These are phyloP conservation scores for Melanotaenia nigrans DNA, from an alignment of 2,797 vertebrate species.

Conservation along the genomic window DNA sequence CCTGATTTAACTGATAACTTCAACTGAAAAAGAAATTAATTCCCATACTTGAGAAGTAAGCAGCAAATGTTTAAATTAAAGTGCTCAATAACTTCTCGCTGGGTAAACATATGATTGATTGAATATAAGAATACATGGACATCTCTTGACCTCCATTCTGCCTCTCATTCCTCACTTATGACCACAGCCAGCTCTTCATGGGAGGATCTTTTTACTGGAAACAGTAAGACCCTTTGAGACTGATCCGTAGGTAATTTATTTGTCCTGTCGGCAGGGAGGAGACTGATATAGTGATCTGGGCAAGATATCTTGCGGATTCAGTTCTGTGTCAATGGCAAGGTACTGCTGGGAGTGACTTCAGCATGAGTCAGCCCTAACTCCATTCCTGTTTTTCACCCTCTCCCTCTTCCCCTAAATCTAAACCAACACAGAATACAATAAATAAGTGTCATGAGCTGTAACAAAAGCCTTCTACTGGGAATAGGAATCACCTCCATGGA, in stretches of 20 bases:
- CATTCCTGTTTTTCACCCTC: slow-evolving; percentile 57
- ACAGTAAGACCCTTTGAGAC: slow-evolving; percentile 54
- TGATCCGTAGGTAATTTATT: slow-evolving; percentile 72
- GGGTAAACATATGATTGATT: slow-evolving; percentile 1
- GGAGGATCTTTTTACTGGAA: slow-evolving; percentile 68
- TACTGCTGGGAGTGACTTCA: slow-evolving; percentile 66
- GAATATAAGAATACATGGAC: slow-evolving; percentile 7
- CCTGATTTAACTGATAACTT: neutral
- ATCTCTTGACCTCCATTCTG: slow-evolving; percentile 21
- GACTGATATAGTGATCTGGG: slow-evolving; percentile 70
- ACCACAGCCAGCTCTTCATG: slow-evolving; percentile 47
- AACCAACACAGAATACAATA: slow-evolving; percentile 35
- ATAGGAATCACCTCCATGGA: slow-evolving; percentile 45
- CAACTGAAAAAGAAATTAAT: neutral
- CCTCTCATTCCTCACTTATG: slow-evolving; percentile 60
- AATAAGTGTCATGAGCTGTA: slow-evolving; percentile 55
- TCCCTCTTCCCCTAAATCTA: slow-evolving; percentile 43
- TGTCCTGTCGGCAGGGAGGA: slow-evolving; percentile 68
- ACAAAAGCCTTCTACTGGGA: slow-evolving; percentile 54
- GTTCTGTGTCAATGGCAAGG: slow-evolving; percentile 66
- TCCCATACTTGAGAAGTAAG: neutral
- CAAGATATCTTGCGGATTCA: slow-evolving; percentile 62
- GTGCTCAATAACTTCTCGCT: slow-evolving; percentile 5
- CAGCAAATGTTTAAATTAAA: neutral
- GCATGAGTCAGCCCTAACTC: slow-evolving; percentile 60